Base-by-base conservation (phyloP, 2,113 vertebrate genomes). In the Gallinago jamesoni region DNA sequence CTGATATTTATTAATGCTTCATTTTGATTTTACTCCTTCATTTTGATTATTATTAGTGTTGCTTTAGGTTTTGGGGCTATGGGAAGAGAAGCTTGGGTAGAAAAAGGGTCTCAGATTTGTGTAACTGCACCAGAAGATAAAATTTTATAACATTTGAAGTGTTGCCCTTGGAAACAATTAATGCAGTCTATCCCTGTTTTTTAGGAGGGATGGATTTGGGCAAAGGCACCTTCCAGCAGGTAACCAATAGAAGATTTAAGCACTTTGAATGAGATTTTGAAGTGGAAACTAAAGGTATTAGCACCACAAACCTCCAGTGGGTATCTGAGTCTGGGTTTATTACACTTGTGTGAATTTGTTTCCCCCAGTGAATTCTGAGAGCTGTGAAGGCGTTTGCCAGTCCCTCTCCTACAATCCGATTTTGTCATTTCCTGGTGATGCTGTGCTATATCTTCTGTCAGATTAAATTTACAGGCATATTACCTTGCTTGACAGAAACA, bases 371-470 rank as follows among this genome's bases (percentile, higher is more conserved):
- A 68, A 82, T 90, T 94, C 63, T 89, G 68, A 96, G 82, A 83
- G 66, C 91, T 82, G 53, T 48, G 72, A 88, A 91, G 68, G 93
- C 14, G 14, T 90, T 96, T 93, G 93, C 57, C 88, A 74, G 66
- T 88, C 81, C 76, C 45, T 91, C 31, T 90, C 93, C 78, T 63
- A n/a, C 93, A 92, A 41, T 93, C 91, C 74, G 88, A 84, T 94
- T 92, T 96, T 95, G 93, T 94, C 86, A 66, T 93, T 97, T 94
- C 92, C 94, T 95, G 68, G 80, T 73, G 85, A 56, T 82, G 86
- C 74, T 94, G 63, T 94, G 90, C 86, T 95, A 68, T 92, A 55
- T 95, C 91, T 94, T 69, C 92, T 92, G 87, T 93, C 86, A 96
- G 86, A 90, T 91, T 95, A 72, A 95, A 96, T 91, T 95, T 94